Evolutionary conservation across 2,113 vertebrate genomes (phyloP), one percentile per base, ranked within the genome.

Genomic region (Lophura nycthemera): DNA sequence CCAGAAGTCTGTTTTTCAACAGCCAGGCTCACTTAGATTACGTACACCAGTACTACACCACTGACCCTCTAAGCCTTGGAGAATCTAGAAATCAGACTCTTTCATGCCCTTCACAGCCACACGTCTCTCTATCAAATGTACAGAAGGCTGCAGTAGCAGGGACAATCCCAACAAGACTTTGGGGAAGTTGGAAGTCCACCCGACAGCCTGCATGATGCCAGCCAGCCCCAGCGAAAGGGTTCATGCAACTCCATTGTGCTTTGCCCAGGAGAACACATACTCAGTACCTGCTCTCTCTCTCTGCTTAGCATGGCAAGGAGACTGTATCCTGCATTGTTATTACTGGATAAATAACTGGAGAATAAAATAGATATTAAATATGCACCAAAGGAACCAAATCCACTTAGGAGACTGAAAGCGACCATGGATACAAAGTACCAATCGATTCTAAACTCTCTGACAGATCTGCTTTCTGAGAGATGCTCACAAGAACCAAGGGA

Each of bases 401-500:
- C 81, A 89, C 86, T 96, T 90, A 96, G 59, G 65, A 88, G 71
- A 43, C 66, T 95, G 78, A 94, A 95, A 93, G 29, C 60, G 60
- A 85, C 88, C 29, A 2, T 0, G 30, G 10, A 67, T 52, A 87
- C 67, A 92, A 95, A 87, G 83, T 47, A 1, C 65, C 84, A 78
- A 95, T 89, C 69, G 50, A 94, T 92, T 96, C 79, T 93, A 59
- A 92, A 82, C 64, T 94, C 83, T 88, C 94, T 93, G 85, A 95
- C 71, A 20, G 78, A 92, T 91, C 86, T 90, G 69, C 66, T 86
- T 95, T 95, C 93, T 75, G 77, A 96, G 80, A 90, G 70, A 96
- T 43, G 50, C 61, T 96, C 88, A 96, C 82, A 93, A 93, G 81
- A 97, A 95, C 71, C 47, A 89, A 92, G 94, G 90, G 86, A 96